A percentile compares a stretch with the other conserved stretches of the same genome.
Evolutionary conservation across 1,140 invertebrate genomes (phyloP).

Genomic region (Mylabris phalerata): DNA sequence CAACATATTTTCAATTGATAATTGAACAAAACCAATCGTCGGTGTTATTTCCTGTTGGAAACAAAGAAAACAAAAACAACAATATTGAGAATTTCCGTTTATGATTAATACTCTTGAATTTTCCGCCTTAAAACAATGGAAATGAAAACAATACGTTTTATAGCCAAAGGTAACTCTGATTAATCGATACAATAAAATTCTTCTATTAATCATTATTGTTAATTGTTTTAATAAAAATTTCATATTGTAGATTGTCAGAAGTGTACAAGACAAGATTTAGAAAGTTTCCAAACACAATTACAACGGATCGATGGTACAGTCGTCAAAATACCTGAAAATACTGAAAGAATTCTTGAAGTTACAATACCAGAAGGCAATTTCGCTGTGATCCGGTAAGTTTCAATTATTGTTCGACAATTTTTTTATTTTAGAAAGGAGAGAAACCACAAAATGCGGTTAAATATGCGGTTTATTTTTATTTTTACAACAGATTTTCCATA

Average conservation of each 20-base stretch:
- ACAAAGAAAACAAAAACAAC: no score
- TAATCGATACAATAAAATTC: no score
- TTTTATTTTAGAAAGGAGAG: background rate
- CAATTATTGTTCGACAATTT: background rate
- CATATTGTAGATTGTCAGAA: constrained; percentile 22
- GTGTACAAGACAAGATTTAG: constrained; percentile 20
- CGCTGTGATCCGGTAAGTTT: constrained; percentile 31
- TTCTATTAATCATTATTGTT: background rate
- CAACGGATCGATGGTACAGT: constrained; percentile 36
- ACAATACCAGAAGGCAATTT: constrained; percentile 35
- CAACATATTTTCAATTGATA: no score
- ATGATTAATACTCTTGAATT: no score
- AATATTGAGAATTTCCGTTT: no score
- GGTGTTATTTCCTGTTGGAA: no score
- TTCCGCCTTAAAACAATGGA: constrained; percentile 12
- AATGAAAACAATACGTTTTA: constrained; percentile 21
- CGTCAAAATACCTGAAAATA: constrained; percentile 20
- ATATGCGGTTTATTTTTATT: background rate
- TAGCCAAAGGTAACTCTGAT: constrained; percentile 22
- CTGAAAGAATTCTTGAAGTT: constrained; percentile 29
- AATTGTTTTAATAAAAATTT: constrained; percentile 1
- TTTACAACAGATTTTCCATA: background rate
- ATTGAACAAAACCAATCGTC: no score
- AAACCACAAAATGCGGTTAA: background rate
- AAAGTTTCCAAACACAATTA: constrained; percentile 30